A percentile compares a stretch with the other conserved stretches of the same genome.
Evolutionary conservation across 2,888 invertebrate species (phyloP).

Genomic region (Beris morrisii): DNA sequence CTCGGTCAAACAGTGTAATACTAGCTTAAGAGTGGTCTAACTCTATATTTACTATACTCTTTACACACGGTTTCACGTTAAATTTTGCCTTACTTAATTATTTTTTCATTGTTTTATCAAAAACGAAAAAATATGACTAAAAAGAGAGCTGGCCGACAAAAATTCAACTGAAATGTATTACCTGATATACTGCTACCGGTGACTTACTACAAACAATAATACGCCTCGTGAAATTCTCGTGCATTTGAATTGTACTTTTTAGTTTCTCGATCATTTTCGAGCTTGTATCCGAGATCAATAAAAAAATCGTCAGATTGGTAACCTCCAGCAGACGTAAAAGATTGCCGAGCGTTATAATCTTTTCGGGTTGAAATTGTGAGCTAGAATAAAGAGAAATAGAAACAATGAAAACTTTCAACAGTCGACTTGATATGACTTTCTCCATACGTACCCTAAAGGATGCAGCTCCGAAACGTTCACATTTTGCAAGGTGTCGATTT

Average conservation of each 20-base stretch:
- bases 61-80: too few relatives aligned
- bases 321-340: slow-evolving; percentile 50
- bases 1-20: too few relatives aligned
- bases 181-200: slow-evolving; percentile 54
- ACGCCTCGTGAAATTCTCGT: slow-evolving; percentile 49
- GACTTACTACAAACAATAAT: slow-evolving; percentile 53
- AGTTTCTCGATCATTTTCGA: slow-evolving; percentile 50
- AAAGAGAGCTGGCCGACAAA: too few relatives aligned
- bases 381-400: slow-evolving; percentile 41
- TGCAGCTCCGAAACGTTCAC: slow-evolving; percentile 54
- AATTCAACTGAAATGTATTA: slow-evolving; percentile 34
- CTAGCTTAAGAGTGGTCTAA: too few relatives aligned
- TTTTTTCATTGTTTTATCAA: too few relatives aligned
- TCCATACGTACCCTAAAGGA: slow-evolving; percentile 50
- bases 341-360: slow-evolving; percentile 50
- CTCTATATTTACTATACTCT: too few relatives aligned
- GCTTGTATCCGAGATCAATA: slow-evolving; percentile 51
- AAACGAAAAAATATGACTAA: too few relatives aligned
- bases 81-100: too few relatives aligned
- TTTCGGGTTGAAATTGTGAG: slow-evolving; percentile 53
- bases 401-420: not conserved
- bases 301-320: slow-evolving; percentile 49
- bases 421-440: not conserved
- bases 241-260: slow-evolving; percentile 46
- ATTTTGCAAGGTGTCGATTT: slow-evolving; percentile 49